A percentile compares a stretch with the other conserved stretches of the same genome.
These are phyloP conservation scores for Automeris io DNA, from an alignment of 2,888 invertebrate species.

Conservation along the genomic window DNA sequence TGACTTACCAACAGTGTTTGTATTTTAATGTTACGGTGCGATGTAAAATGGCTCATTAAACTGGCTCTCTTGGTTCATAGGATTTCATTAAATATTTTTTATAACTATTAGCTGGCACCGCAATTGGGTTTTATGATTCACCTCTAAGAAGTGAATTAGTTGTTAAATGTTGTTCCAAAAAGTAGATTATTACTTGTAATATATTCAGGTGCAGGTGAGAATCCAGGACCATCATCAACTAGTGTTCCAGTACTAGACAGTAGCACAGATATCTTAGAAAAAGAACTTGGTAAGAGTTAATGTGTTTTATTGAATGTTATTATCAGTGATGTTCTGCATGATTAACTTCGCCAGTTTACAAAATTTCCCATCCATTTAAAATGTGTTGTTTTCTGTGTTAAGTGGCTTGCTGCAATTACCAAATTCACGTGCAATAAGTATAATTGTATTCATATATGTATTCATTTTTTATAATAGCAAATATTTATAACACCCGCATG, in stretches of 20 bases:
- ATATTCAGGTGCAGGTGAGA: slow-evolving; percentile 54
- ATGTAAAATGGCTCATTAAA: neutral
- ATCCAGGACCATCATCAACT: slow-evolving; percentile 46
- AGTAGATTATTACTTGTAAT: slow-evolving; percentile 24
- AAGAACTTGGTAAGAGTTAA: slow-evolving; percentile 59
- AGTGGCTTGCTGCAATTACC: slow-evolving; percentile 37
- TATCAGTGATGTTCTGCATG: neutral
- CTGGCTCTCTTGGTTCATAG: neutral
- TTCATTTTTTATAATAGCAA: neutral
- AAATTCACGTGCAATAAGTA: slow-evolving; percentile 1
- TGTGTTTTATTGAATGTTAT: slow-evolving; percentile 8
- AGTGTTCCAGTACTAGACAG: slow-evolving; percentile 31
- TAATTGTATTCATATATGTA: neutral
- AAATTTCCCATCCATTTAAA: neutral
- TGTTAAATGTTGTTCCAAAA: slow-evolving; percentile 10
- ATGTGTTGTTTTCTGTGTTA: slow-evolving; percentile 1
- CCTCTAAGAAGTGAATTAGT: neutral
- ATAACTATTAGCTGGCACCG: neutral
- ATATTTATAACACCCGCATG: neutral
- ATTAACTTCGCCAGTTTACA: neutral
- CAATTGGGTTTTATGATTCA: neutral
- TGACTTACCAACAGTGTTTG: neutral
- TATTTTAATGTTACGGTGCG: neutral
- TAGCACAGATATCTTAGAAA: slow-evolving; percentile 51
- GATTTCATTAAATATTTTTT: neutral